Conservation (phyloP, 2,113 vertebrate species). For the Pogona vitticeps region DNA sequence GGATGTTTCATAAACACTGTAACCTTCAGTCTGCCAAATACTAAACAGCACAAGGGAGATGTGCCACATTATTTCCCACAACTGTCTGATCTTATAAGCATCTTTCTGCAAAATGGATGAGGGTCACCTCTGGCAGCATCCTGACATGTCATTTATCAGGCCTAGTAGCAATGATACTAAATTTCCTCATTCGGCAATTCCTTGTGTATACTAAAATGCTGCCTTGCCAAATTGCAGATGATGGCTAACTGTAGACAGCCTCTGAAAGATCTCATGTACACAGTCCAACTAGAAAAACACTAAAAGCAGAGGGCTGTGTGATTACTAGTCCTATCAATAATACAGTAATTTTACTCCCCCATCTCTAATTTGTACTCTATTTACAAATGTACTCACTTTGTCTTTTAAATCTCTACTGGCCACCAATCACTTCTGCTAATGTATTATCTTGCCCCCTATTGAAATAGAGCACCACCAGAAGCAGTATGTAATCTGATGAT, state of each 20-base stretch:
- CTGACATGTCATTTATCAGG: neutral
- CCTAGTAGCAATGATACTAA: neutral
- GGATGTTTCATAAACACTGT: neutral
- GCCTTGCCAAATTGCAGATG: neutral
- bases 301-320: neutral
- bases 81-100: neutral
- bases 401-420: neutral
- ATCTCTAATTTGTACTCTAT: neutral
- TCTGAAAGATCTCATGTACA: neutral
- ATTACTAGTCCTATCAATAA: neutral
- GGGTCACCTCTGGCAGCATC: neutral
- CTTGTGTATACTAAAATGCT: neutral
- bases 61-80: neutral
- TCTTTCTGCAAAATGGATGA: slow-evolving; percentile 26
- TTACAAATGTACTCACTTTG: neutral
- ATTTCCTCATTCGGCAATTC: slow-evolving; percentile 2
- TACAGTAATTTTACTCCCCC: neutral
- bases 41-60: neutral
- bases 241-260: neutral
- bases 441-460: too few relatives aligned
- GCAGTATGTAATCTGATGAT: too few relatives aligned
- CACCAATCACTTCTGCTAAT: too few relatives aligned
- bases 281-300: too few relatives aligned
- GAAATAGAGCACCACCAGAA: too few relatives aligned
- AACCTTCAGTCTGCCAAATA: neutral